Evolutionary conservation across 2,888 invertebrate species (phyloP).

Genomic region (Leuctra nigra): DNA sequence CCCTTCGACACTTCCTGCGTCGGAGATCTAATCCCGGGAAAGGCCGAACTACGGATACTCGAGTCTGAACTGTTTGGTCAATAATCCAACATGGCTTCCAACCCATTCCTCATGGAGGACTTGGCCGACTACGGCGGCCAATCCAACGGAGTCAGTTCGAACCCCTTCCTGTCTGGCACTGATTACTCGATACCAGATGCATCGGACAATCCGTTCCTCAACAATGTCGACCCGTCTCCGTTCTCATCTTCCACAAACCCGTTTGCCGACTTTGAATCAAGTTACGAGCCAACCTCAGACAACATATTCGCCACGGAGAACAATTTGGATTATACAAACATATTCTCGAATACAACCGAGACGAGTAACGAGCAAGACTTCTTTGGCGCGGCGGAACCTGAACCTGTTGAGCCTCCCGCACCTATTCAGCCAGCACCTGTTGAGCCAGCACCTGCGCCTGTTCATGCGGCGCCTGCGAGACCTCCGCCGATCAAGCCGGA

Average conservation of each 20-base stretch:
- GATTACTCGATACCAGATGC: constrained; percentile 39
- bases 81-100: constrained; percentile 47
- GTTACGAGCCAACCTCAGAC: constrained; percentile 13
- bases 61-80: constrained; percentile 62
- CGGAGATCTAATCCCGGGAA: constrained; percentile 63
- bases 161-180: constrained; percentile 56
- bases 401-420: constrained; percentile 10
- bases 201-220: constrained; percentile 65
- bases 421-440: neutral
- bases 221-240: constrained; percentile 30
- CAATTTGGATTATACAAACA: constrained; percentile 16
- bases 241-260: constrained; percentile 37
- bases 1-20: constrained; percentile 83
- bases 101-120: constrained; percentile 72
- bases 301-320: constrained; percentile 22
- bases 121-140: constrained; percentile 48
- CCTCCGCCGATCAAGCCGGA: neutral
- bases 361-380: constrained; percentile 17
- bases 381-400: constrained; percentile 29
- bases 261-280: constrained; percentile 37
- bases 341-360: constrained; percentile 18
- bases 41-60: constrained; percentile 66
- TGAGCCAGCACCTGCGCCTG: too few relatives aligned
- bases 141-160: constrained; percentile 46
- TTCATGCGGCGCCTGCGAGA: too few relatives aligned